Percentiles rank a stretch among this genome's conserved stretches.
Conservation (phyloP, 1,140 invertebrate species). For the Drosophila fuyamai region DNA sequence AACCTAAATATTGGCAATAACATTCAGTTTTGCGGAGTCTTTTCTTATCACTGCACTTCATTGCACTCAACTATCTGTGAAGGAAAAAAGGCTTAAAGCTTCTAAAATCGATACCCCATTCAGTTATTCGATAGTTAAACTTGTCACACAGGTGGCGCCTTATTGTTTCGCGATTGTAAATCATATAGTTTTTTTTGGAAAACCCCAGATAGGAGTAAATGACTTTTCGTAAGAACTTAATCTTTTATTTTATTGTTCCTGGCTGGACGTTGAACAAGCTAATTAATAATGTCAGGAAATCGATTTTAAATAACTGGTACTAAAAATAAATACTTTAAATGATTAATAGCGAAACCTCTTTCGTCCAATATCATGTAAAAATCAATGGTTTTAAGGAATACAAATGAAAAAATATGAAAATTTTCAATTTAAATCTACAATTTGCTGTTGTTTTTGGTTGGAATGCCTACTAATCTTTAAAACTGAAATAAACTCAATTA, state of each 20-base stretch:
- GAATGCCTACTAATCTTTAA: not conserved
- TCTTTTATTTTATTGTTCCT: conserved; percentile 16
- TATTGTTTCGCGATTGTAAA: not conserved
- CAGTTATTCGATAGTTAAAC: conserved; percentile 7
- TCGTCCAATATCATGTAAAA: not conserved
- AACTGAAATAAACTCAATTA: conserved; percentile 4
- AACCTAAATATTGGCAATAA: not conserved
- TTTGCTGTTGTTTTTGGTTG: too few relatives aligned
- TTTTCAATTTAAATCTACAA: too few relatives aligned
- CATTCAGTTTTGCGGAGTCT: not conserved
- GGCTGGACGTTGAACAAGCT: conserved; percentile 9
- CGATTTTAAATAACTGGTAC: not conserved
- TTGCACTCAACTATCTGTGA: not conserved
- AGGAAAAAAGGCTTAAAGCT: conserved; percentile 16
- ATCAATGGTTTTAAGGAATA: not conserved
- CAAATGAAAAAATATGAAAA: not conserved
- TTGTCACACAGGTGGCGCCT: conserved; percentile 5
- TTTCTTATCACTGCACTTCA: conserved; percentile 10
- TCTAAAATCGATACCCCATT: not conserved
- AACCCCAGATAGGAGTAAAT: conserved; percentile 23
- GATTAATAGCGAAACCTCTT: not conserved
- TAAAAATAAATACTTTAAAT: not conserved
- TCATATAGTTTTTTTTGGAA: conserved; percentile 10
- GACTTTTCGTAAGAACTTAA: conserved; percentile 25
- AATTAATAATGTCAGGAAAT: conserved; percentile 11